phyloP scores from a whole-genome alignment of 2,797 vertebrate species.

The Intellagama lesueurii region DNA sequence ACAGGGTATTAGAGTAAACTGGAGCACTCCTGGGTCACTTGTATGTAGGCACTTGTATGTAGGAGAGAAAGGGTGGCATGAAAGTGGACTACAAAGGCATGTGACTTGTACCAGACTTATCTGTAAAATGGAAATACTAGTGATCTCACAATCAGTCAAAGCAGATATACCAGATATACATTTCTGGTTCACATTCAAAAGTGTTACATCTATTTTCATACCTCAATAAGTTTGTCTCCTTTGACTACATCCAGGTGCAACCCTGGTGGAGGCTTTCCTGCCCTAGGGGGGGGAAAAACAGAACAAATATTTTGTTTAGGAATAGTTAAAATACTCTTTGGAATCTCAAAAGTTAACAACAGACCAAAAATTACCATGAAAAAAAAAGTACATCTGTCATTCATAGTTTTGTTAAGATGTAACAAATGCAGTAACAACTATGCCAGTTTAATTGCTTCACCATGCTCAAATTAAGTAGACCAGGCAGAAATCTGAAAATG shows the following conservation, averaged over 20 bases:
- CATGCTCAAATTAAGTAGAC: not conserved
- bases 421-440: not conserved
- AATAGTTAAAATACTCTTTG: not conserved
- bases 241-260: conserved; percentile 98
- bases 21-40: not conserved
- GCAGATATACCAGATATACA: not conserved
- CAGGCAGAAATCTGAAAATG: not conserved
- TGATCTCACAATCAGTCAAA: not conserved
- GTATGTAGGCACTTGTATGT: too few relatives aligned
- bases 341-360: not conserved
- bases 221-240: conserved; percentile 98
- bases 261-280: conserved; percentile 96
- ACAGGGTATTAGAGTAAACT: not conserved
- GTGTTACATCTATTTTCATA: conserved; percentile 73
- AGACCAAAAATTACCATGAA: not conserved
- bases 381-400: conserved; percentile 53
- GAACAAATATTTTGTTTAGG: conserved; percentile 48
- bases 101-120: not conserved
- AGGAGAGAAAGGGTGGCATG: not conserved
- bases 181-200: conserved; percentile 4
- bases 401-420: conserved; percentile 34
- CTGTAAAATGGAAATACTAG: not conserved
- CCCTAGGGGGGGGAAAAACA: conserved; percentile 82
- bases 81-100: not conserved
- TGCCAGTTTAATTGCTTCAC: conserved; percentile 54